phyloP scores from a whole-genome alignment of 2,797 vertebrate genomes.

The Chiroxiphia lanceolata region DNA sequence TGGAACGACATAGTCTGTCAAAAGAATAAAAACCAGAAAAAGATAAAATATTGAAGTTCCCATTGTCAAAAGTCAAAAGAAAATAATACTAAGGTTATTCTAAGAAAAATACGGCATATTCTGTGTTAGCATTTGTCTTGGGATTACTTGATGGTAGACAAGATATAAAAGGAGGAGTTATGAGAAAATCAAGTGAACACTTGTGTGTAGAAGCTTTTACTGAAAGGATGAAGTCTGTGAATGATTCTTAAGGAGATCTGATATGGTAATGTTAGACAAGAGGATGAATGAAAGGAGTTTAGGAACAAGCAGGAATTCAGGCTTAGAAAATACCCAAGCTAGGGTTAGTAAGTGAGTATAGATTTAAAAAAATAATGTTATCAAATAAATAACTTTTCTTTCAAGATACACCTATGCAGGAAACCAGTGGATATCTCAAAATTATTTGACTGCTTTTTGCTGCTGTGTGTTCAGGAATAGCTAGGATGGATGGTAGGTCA shows the following conservation, averaged over 20 bases:
- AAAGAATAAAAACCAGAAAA: not conserved
- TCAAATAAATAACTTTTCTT: not conserved
- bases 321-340: not conserved
- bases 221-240: not conserved
- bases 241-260: not conserved
- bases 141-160: not conserved
- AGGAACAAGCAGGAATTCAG: not conserved
- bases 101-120: not conserved
- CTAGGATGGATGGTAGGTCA: not conserved
- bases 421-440: not conserved
- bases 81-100: not conserved
- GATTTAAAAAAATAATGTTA: not conserved
- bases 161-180: not conserved
- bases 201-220: not conserved
- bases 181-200: not conserved
- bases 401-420: not conserved
- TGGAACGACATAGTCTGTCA: not conserved
- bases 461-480: not conserved
- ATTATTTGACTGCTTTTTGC: not conserved
- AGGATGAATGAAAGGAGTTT: not conserved
- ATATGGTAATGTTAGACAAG: rapidly evolving
- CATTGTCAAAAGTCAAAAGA: not conserved
- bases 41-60: not conserved
- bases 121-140: not conserved
- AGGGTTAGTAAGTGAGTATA: not conserved